Conservation (phyloP, 1,140 invertebrate species). For the Xylocopa sonorina region DNA sequence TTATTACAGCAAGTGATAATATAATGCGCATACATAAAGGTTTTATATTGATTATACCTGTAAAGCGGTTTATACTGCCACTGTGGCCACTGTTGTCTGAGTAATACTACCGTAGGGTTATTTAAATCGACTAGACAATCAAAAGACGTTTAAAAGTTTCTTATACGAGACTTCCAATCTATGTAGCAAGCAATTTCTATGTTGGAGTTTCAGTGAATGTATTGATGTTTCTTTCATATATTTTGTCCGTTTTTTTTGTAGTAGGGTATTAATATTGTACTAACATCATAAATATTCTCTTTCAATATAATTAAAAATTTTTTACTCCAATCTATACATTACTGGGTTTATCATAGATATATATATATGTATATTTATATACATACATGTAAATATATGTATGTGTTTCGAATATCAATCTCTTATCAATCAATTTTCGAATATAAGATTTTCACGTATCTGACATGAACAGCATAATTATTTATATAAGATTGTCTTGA, state of each 20-base stretch:
- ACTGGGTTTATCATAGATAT: background rate
- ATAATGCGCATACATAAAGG: constrained; percentile 42
- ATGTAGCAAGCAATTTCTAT: constrained; percentile 8
- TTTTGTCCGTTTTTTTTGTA: constrained; percentile 17
- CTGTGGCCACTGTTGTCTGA: constrained; percentile 64
- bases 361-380: background rate
- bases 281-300: background rate
- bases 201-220: constrained; percentile 10
- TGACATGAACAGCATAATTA: constrained; percentile 25
- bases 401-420: constrained; percentile 32
- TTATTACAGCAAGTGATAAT: constrained; percentile 26
- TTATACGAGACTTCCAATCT: constrained; percentile 50
- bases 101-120: constrained; percentile 51
- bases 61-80: constrained; percentile 59
- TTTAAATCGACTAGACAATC: constrained; percentile 56
- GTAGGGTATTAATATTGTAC: constrained; percentile 15
- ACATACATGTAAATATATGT: no score
- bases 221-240: background rate
- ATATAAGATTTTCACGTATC: constrained; percentile 13
- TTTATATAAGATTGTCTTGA: constrained; percentile 25
- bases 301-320: background rate
- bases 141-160: constrained; percentile 50
- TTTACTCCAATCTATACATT: constrained; percentile 1
- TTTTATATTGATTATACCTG: constrained; percentile 51
- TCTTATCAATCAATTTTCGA: constrained; percentile 37